Base-by-base conservation (phyloP, 2,888 invertebrate species). In the Aleiodes testaceus region DNA sequence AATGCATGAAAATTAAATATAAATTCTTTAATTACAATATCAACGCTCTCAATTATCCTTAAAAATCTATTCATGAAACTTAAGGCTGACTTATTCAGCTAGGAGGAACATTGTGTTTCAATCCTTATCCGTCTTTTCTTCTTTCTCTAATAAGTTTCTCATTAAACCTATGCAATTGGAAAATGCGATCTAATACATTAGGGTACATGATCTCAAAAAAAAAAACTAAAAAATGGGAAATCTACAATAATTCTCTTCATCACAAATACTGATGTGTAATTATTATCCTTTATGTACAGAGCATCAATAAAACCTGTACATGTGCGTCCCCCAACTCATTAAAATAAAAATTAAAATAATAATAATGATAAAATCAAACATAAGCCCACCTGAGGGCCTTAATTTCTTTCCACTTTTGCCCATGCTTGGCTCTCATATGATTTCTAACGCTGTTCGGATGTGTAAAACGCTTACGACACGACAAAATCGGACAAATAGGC, bases 401-500 rank as follows among this genome's bases (percentile, higher is more conserved):
- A 92, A 95, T 95, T 87, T 92, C 91, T 84, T 93, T 93, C 95
- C 95, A 95, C 85, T 94, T 93, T 78, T 91, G 89, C 61, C 93
- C 91, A 88, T 95, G 95, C 88, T 95, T 95, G 83, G 93, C 91
- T 80, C 95, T 90, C 95, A 95, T 95, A 88, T 95, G 95, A 89
- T 95, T 95, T 81, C 95, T 91, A 79, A 95, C 95, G 72, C 95
- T 95, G 89, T 95, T 95, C 75, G 95, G 95, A 88, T 95, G 95
- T 74, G 93, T 91, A 88, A 95, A 95, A 79, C 90, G 90, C 76
- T 93, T 91, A 68, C 92, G 92, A 88, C 95, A 95, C 77, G 91
- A 89, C 72, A 91, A 88, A 69, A 95, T 95, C 49, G 95, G 95
- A 88, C 95, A 95, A 77, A 92, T 91, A 77, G 93, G 93, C 86